Base-by-base conservation (phyloP, 2,797 vertebrate genomes). In the Epinephelus coioides region DNA sequence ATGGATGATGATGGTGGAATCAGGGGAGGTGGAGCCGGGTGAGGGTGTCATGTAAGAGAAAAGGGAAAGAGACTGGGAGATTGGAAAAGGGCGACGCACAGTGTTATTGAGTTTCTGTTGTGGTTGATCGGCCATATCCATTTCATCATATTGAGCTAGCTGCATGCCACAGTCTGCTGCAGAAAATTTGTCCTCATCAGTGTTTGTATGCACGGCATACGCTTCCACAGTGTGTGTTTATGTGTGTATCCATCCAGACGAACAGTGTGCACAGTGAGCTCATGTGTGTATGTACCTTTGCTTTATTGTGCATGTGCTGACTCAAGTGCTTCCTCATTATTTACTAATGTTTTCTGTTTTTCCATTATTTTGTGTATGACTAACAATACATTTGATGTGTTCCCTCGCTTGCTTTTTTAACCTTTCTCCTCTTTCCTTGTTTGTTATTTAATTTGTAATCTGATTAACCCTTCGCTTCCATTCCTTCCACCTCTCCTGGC, bases 111-210 rank as follows among this genome's bases (percentile, higher is more conserved):
- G 86, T 79, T 92, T 94, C 84, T 79, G 88, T 76, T 81, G 85
- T 86, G 86, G 81, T 92, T 91, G 93, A 78, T 94, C 92, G 90
- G 85, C 78, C 86, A 88, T 88, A 93, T 90, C 92, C 92, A 82
- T 94, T 95, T 92, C 86, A 92, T 95, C 86, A 93, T 94, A 88
- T 86, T 17, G 85, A 67, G 83, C 76, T 78, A 70, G 83, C 75
- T 70, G 66, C 66, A 49, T 74, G 60, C 78, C 87, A 82, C 84
- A 75, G 82, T 84, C 79, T 88, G 78, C 86, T 79, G 86, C 89
- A 84, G 83, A 73, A 70, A 76, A 83, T 82, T 12, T 81, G 69
- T 87, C 79, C 78, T 89, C 73, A 86, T 89, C 86, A 78, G 40
- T 69, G 73, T 79, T 82, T 82, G 83, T 85, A 73, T 40, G 46